Evolutionary conservation across 1,140 invertebrate species (phyloP).

Genomic region (Capitella teleta): DNA sequence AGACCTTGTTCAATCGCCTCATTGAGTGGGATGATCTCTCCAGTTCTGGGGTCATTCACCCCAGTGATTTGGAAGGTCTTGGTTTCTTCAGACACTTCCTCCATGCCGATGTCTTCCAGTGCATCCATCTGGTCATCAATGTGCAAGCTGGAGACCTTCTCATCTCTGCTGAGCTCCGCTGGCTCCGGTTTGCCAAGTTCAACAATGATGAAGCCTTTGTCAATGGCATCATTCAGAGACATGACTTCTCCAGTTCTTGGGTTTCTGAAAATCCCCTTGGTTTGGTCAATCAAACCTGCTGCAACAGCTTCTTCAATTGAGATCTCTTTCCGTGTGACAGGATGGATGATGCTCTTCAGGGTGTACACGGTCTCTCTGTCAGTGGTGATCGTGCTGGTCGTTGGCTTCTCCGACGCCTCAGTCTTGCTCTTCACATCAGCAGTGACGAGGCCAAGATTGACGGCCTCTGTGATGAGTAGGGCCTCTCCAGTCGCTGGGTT

Average conservation of each 20-base stretch:
- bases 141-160: conserved; percentile 24
- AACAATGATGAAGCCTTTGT: conserved; percentile 25
- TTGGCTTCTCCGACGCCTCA: conserved; percentile 55
- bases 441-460: conserved; percentile 48
- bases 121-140: conserved; percentile 32
- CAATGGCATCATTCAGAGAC: conserved; percentile 32
- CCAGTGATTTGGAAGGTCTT: conserved; percentile 44
- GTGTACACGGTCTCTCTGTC: conserved; percentile 57
- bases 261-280: conserved; percentile 33
- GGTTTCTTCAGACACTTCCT: conserved; percentile 35
- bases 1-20: conserved; percentile 75
- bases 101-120: conserved; percentile 27
- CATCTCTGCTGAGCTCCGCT: conserved; percentile 17
- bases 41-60: conserved; percentile 70
- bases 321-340: conserved; percentile 31
- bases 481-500: conserved; percentile 63
- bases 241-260: conserved; percentile 31
- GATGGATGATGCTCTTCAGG: conserved; percentile 44
- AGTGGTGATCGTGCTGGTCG: conserved; percentile 47
- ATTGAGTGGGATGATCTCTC: conserved; percentile 65
- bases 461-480: conserved; percentile 70
- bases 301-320: conserved; percentile 32
- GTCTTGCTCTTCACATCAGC: conserved; percentile 68
- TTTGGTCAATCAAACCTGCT: conserved; percentile 28
- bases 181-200: conserved; percentile 17